phyloP scores from a whole-genome alignment of 1,140 invertebrate genomes.

The Nilaparvata lugens region DNA sequence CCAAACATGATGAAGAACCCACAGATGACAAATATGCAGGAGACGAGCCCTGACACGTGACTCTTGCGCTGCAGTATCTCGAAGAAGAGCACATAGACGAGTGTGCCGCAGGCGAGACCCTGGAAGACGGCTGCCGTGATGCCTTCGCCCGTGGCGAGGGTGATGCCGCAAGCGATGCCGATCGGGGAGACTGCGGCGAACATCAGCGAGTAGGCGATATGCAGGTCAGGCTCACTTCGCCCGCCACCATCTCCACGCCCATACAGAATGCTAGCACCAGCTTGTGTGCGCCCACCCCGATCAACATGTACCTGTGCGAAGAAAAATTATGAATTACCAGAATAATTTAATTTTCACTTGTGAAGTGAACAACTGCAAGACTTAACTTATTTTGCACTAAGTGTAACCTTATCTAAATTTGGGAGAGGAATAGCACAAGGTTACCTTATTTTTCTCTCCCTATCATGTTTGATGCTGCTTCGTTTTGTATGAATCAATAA shows the following conservation, averaged over 20 bases:
- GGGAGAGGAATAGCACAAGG: too few species aligned
- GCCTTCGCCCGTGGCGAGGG: neutral
- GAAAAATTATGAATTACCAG: too few species aligned
- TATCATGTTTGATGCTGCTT: too few species aligned
- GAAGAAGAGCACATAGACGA: neutral
- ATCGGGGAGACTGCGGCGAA: conserved; percentile 42
- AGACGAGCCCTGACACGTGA: too few species aligned
- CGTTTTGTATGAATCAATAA: too few species aligned
- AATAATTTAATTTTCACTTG: too few species aligned
- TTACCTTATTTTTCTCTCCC: too few species aligned
- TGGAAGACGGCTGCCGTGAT: neutral
- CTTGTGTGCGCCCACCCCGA: conserved; percentile 44
- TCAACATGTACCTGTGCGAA: conserved; percentile 33
- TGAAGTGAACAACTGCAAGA: too few species aligned
- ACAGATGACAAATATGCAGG: too few species aligned
- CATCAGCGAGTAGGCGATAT: conserved; percentile 37
- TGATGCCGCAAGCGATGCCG: conserved; percentile 33
- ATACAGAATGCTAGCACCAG: conserved; percentile 44
- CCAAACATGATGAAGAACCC: too few species aligned
- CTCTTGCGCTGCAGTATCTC: neutral
- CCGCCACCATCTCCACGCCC: conserved; percentile 37
- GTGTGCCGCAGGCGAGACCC: neutral
- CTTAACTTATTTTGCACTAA: too few species aligned
- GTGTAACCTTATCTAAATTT: too few species aligned
- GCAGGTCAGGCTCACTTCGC: conserved; percentile 27